These are phyloP conservation scores for Poecile atricapillus DNA, from an alignment of 2,113 vertebrate genomes.

Conservation along the genomic window DNA sequence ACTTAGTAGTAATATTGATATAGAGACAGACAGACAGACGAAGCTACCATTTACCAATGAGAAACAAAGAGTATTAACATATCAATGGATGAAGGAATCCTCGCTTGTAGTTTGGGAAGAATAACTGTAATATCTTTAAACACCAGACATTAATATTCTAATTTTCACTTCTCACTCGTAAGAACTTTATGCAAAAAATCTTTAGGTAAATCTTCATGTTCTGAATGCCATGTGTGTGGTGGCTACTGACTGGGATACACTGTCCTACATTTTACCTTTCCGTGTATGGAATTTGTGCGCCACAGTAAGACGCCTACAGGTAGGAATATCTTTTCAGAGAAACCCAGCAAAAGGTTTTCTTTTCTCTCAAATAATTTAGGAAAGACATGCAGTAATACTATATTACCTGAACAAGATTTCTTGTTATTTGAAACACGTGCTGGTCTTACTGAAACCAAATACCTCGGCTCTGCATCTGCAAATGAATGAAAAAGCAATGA, in stretches of 20 bases:
- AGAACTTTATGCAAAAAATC: neutral
- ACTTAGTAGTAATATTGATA: neutral
- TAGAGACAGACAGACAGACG: neutral
- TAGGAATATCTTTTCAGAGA: neutral
- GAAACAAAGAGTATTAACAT: neutral
- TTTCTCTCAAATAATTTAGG: neutral
- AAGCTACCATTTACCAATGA: neutral
- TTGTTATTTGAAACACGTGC: slow-evolving; percentile 82
- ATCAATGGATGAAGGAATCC: neutral
- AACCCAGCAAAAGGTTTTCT: neutral
- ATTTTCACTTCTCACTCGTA: neutral
- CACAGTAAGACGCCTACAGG: neutral
- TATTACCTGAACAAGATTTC: slow-evolving; percentile 89
- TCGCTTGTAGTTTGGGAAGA: neutral
- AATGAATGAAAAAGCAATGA: slow-evolving; percentile 4
- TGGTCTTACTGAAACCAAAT: slow-evolving; percentile 87
- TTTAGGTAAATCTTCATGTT: neutral
- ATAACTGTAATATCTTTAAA: neutral
- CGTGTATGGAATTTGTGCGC: fast-evolving
- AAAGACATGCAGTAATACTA: neutral
- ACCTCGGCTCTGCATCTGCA: slow-evolving; percentile 93
- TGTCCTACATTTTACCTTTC: neutral
- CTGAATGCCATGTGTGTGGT: neutral
- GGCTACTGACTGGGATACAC: neutral
- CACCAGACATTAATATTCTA: neutral